These are phyloP conservation scores for Tetrao urogallus DNA, from an alignment of 2,113 vertebrate species.

Conservation along the genomic window DNA sequence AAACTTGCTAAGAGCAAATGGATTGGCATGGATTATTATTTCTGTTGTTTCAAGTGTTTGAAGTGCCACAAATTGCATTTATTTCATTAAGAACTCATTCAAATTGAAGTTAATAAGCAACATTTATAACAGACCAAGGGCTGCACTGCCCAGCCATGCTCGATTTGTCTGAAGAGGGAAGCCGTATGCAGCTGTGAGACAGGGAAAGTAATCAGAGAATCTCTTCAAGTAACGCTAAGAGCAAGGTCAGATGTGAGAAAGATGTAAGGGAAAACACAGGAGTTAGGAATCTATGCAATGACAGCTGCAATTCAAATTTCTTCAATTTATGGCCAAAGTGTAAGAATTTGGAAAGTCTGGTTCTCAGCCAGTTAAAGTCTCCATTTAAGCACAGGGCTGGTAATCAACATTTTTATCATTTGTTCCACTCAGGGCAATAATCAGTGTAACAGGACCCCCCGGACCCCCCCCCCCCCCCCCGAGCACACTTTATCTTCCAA, in stretches of 20 bases:
- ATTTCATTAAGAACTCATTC: neutral
- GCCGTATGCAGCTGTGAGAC: neutral
- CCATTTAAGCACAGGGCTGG: neutral
- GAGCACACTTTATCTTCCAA: accelerated
- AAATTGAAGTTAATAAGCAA: neutral
- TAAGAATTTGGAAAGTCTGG: neutral
- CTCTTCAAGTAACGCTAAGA: neutral
- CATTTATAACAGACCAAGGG: neutral
- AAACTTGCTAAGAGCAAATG: neutral
- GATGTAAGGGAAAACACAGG: neutral
- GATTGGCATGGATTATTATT: neutral
- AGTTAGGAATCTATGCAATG: neutral
- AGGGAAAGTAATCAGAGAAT: accelerated
- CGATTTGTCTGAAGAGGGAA: neutral
- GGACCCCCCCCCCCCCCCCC: neutral
- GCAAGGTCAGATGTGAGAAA: neutral
- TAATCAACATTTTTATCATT: neutral
- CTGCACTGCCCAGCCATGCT: neutral
- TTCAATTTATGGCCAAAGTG: neutral
- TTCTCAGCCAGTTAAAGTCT: neutral
- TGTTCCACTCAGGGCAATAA: neutral
- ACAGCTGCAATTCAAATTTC: neutral
- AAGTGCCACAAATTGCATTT: neutral
- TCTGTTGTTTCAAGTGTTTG: neutral
- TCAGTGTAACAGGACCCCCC: neutral